Evolutionary conservation across 2,797 vertebrate genomes (phyloP).

Genomic region (Pristis pectinata): DNA sequence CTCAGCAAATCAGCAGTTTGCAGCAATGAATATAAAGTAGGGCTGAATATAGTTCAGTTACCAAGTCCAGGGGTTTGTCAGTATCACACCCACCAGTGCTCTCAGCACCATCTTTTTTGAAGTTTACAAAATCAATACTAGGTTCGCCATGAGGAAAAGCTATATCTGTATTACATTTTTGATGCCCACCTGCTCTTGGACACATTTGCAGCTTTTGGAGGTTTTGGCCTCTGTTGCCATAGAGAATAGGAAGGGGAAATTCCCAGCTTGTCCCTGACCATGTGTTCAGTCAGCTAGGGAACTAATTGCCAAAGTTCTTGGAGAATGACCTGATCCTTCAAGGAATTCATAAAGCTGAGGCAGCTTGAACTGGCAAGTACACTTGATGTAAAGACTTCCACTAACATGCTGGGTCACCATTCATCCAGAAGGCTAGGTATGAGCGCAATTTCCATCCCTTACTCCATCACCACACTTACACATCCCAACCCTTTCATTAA

Average conservation of each 20-base stretch:
- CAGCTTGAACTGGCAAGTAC: background rate
- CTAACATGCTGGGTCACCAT: background rate
- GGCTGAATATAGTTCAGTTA: too few species aligned
- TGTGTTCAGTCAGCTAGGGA: background rate
- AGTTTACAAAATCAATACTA: background rate
- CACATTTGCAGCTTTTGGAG: too few species aligned
- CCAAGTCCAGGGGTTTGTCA: too few species aligned
- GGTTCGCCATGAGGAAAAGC: background rate
- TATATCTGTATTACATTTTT: background rate
- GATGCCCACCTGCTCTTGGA: background rate
- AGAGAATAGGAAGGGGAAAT: background rate
- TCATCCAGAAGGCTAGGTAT: background rate
- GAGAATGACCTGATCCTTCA: background rate
- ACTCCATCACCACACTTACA: background rate
- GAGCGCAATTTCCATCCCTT: background rate
- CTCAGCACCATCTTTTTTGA: too few species aligned
- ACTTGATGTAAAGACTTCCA: background rate
- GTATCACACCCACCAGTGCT: too few species aligned
- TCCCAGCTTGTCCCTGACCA: background rate
- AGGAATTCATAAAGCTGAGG: background rate
- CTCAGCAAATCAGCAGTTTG: background rate
- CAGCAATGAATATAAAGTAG: too few species aligned
- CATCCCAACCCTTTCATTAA: background rate
- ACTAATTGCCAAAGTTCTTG: background rate
- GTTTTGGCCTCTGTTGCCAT: background rate